These are phyloP conservation scores for Andrena dorsata DNA, from an alignment of 2,888 invertebrate species.

Conservation along the genomic window DNA sequence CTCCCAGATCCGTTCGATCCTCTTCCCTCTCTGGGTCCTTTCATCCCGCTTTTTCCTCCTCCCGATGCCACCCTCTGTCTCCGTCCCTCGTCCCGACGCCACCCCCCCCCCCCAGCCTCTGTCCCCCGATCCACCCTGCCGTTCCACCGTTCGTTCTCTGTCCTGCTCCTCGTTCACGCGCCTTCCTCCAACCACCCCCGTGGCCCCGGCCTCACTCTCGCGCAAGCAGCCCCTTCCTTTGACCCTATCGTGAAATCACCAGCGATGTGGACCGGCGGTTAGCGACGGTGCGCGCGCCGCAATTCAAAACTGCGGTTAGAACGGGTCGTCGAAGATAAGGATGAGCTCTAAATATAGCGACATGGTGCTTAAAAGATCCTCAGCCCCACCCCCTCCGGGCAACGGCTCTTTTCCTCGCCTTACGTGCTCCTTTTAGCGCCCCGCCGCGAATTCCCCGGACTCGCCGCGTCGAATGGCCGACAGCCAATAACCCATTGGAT, in stretches of 20 bases:
- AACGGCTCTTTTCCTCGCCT: constrained; percentile 48
- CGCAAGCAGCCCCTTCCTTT: constrained; percentile 63
- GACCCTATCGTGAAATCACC: constrained; percentile 64
- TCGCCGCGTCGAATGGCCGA: constrained; percentile 33
- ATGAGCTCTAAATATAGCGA: constrained; percentile 73
- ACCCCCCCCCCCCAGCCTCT: not conserved
- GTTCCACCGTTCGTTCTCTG: not conserved
- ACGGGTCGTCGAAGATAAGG: constrained; percentile 72
- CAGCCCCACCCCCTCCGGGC: constrained; percentile 23
- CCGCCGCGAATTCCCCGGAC: constrained; percentile 42
- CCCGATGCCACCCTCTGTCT: constrained; percentile 10
- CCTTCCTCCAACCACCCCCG: not conserved
- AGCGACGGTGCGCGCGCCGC: constrained; percentile 75
- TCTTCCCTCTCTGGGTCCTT: constrained; percentile 18
- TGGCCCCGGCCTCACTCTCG: constrained; percentile 39
- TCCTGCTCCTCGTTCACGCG: not conserved
- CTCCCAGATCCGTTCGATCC: constrained; percentile 14
- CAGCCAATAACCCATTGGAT: constrained; percentile 38
- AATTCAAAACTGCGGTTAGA: constrained; percentile 79
- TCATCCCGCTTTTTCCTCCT: constrained; percentile 15
- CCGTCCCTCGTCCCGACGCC: constrained; percentile 18
- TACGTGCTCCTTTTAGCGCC: constrained; percentile 59
- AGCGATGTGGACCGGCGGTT: constrained; percentile 66
- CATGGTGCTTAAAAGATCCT: constrained; percentile 68
- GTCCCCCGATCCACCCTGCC: constrained; percentile 13